These are phyloP conservation scores for Schrankia costaestrigalis DNA, from an alignment of 2,888 invertebrate genomes.

Conservation along the genomic window DNA sequence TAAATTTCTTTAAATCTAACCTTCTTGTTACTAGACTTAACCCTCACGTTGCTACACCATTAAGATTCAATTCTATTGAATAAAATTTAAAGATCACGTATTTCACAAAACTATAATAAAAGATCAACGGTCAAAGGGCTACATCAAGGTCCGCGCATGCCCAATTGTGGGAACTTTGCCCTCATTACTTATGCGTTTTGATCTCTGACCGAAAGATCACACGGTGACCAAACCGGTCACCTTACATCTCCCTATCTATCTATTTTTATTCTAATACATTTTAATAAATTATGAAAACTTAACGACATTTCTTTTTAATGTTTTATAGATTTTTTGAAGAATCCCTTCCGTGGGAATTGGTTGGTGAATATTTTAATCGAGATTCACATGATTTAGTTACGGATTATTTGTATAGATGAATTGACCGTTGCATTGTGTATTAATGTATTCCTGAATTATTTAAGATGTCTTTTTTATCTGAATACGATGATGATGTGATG, in stretches of 20 bases:
- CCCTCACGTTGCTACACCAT: no score
- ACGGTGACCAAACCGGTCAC: constrained; percentile 62
- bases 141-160: constrained; percentile 58
- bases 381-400: constrained; percentile 13
- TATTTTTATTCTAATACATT: constrained; percentile 56
- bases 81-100: constrained; percentile 13
- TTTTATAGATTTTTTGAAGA: constrained; percentile 13
- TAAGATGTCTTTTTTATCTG: no score
- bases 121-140: constrained; percentile 67
- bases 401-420: background rate
- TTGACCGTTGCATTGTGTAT: no score
- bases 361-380: constrained; percentile 11
- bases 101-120: constrained; percentile 31
- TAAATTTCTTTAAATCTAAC: no score
- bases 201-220: constrained; percentile 61
- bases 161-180: constrained; percentile 56
- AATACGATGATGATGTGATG: no score
- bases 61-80: no score
- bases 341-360: constrained; percentile 17
- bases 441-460: no score
- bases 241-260: constrained; percentile 43
- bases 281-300: constrained; percentile 43
- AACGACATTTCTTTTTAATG: constrained; percentile 40
- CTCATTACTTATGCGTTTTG: constrained; percentile 37
- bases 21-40: no score